Percentiles rank a stretch among this genome's conserved stretches.
These are phyloP conservation scores for Cassiopea xamachana DNA, from an alignment of 30 jellyfish, hydroid and myxozoan species.

Conservation along the genomic window DNA sequence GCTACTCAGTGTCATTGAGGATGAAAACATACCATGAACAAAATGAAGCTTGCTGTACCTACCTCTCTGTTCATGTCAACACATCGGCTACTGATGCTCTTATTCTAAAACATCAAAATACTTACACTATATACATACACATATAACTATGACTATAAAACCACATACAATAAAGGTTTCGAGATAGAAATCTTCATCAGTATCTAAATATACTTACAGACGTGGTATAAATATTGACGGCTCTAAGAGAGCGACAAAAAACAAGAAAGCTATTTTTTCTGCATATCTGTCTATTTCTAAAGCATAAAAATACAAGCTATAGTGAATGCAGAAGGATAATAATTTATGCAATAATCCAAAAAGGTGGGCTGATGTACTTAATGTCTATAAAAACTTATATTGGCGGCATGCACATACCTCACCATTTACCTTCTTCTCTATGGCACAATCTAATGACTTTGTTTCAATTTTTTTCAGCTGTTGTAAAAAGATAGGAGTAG, in stretches of 20 bases:
- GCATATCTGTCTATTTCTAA: no score
- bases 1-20: no score
- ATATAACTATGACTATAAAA: not conserved
- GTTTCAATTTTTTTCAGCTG: slow-evolving; percentile 84
- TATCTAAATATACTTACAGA: no score
- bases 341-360: not conserved
- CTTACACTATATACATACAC: not conserved
- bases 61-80: slow-evolving; percentile 98
- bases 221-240: no score
- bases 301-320: no score
- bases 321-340: no score
- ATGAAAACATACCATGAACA: not conserved
- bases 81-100: slow-evolving; percentile 93
- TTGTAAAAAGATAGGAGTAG: not conserved
- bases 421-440: slow-evolving; percentile 63
- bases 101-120: slow-evolving; percentile 52
- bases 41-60: not conserved
- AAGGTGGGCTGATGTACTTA: no score
- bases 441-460: slow-evolving; percentile 92
- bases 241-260: no score
- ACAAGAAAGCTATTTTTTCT: no score
- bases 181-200: no score
- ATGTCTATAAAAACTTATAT: no score
- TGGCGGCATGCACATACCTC: slow-evolving; percentile 28
- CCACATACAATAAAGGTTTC: no score